Base-by-base conservation (phyloP, 2,113 vertebrate species). In the Tachuris rubrigastra region DNA sequence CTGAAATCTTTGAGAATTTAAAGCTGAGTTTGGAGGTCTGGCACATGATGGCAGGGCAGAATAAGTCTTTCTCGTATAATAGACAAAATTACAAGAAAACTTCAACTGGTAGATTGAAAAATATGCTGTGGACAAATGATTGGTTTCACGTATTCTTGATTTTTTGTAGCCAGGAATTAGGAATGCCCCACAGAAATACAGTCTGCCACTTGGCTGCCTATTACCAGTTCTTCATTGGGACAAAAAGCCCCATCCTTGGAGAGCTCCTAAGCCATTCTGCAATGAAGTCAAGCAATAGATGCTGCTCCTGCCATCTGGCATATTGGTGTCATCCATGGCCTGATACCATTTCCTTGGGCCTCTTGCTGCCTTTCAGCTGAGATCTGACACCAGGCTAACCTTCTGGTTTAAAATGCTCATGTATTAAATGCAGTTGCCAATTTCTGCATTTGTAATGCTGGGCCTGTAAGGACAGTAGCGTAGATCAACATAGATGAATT, bases 251-350 rank as follows among this genome's bases (percentile, higher is more conserved):
- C 0, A 1, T 85, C 28, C 49, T 68, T 60, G 41, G 39, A 65
- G 33, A 68, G 12, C 39, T 85, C 47, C 25, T 30, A 46, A 63
- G 24, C 33, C 1, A 0, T 63, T 85, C 49, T 49, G 6, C 42
- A 71, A 0, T 30, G 60, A 93, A 91, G 37, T 88, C 27, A 69
- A 84, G 60, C 42, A 77, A 24, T 17, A 39, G 39, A 47, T 17
- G 6, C 16, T 19, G 30, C 18, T 88, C 25, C 37, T 85, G 41
- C 20, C 13, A 10, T 65, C 42, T 0, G 0, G 15, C 10, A 2
- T 46, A 31, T 87, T 0, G 0, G 8, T 91, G 42, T 47, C 6
- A 10, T 71, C 47, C 7, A 0, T 44, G 49, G 31, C 46, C 21
- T 23, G 22, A 56, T 31, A n/a, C 16, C 24, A 8, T 56, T 89